Percentiles rank a stretch among this genome's conserved stretches.
phyloP scores from a whole-genome alignment of 2,888 invertebrate genomes.

The Periphyllus acericola region DNA sequence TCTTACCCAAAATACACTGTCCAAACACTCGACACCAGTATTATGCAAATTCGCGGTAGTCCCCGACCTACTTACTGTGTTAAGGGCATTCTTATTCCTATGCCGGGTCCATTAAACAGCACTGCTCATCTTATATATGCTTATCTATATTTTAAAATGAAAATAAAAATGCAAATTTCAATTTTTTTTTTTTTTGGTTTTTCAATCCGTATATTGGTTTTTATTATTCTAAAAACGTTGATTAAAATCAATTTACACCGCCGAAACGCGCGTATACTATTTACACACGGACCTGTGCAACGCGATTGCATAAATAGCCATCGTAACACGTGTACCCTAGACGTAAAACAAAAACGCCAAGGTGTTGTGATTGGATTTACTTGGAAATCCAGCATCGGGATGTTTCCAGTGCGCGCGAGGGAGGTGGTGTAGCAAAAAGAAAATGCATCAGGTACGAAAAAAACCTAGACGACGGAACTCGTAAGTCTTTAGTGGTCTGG shows the following conservation, averaged over 20 bases:
- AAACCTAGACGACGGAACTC: background rate
- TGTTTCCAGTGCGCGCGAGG: background rate
- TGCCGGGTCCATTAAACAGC: conserved; percentile 17
- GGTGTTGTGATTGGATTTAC: background rate
- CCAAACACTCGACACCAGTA: conserved; percentile 50
- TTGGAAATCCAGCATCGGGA: background rate
- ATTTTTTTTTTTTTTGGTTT: too few species aligned
- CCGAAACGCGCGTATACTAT: background rate
- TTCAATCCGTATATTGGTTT: too few species aligned
- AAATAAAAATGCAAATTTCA: too few species aligned
- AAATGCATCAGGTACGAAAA: background rate
- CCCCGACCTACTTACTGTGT: conserved; percentile 16
- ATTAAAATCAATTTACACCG: background rate
- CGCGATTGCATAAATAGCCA: too few species aligned
- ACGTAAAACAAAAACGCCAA: too few species aligned
- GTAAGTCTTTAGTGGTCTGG: background rate
- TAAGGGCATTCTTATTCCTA: background rate
- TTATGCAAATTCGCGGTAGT: conserved; percentile 38
- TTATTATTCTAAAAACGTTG: background rate
- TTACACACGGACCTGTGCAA: background rate
- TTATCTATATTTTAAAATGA: conserved; percentile 3
- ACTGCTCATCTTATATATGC: too few species aligned
- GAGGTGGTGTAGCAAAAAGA: background rate
- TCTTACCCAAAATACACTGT: conserved; percentile 17
- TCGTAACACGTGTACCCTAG: too few species aligned